A percentile compares a stretch with the other conserved stretches of the same genome.
Evolutionary conservation across 2,797 vertebrate genomes (phyloP).

Genomic region (Malurus splendens): DNA sequence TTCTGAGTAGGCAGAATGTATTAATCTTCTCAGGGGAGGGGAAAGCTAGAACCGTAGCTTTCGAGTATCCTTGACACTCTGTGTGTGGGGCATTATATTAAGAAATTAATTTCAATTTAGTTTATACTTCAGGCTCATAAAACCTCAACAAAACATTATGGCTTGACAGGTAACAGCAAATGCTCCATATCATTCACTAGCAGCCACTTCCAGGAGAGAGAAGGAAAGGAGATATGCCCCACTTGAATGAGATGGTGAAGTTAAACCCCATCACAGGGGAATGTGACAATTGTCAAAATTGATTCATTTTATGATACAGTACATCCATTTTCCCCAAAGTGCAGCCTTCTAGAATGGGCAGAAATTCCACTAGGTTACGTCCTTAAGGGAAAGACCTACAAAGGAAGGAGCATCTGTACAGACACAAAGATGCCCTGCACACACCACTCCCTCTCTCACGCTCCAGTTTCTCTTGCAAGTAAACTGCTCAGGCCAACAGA

Average conservation of each 20-base stretch:
- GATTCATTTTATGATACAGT: background rate
- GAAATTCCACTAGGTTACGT: background rate
- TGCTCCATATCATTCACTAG: background rate
- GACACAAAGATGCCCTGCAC: background rate
- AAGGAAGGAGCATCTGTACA: background rate
- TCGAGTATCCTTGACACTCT: background rate
- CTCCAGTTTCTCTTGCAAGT: background rate
- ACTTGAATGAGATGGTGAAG: background rate
- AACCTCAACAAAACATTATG: background rate
- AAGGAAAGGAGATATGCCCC: background rate
- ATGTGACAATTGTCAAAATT: background rate
- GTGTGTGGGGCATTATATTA: too few relatives aligned
- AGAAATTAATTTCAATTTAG: background rate
- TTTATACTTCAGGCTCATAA: background rate
- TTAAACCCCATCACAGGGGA: background rate
- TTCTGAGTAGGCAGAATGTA: background rate
- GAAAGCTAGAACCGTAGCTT: background rate
- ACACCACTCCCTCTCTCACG: fast-evolving
- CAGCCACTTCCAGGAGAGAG: background rate
- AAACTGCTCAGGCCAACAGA: background rate
- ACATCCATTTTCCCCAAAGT: background rate
- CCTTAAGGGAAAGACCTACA: background rate
- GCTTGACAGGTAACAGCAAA: background rate
- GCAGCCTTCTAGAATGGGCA: background rate
- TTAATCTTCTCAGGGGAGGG: fast-evolving